phyloP scores from a whole-genome alignment of 2,888 invertebrate species.

The Baccha elongata region DNA sequence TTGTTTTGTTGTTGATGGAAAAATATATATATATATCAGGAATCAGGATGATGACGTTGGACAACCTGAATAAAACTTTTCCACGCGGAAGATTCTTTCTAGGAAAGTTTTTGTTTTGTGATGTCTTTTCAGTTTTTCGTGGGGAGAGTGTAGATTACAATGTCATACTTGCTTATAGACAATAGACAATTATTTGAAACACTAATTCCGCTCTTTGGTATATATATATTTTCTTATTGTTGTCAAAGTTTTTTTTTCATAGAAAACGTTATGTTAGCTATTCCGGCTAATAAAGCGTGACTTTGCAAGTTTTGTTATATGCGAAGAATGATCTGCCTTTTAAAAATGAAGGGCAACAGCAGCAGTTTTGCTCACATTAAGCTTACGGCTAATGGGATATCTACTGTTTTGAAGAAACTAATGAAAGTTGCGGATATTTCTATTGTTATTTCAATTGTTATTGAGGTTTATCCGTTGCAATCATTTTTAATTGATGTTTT shows the following conservation, averaged over 20 bases:
- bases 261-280: constrained; percentile 54
- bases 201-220: constrained; percentile 54
- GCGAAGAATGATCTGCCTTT: constrained; percentile 7
- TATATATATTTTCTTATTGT: constrained; percentile 12
- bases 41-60: constrained; percentile 56
- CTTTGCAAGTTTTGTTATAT: constrained; percentile 53
- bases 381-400: constrained; percentile 51
- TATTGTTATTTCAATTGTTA: constrained; percentile 55
- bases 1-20: constrained; percentile 64
- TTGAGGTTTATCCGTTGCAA: constrained; percentile 53
- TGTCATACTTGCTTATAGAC: constrained; percentile 70
- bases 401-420: constrained; percentile 35
- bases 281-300: constrained; percentile 70
- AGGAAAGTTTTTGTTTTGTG: constrained; percentile 33
- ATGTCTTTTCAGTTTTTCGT: background rate
- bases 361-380: background rate
- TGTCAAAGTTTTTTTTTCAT: constrained; percentile 45
- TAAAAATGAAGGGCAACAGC: background rate
- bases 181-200: constrained; percentile 70
- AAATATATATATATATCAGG: constrained; percentile 66
- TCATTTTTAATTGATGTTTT: constrained; percentile 48
- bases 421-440: constrained; percentile 33
- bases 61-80: constrained; percentile 72
- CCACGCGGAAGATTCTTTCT: constrained; percentile 55
- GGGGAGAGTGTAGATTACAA: constrained; percentile 59